A percentile compares a stretch with the other conserved stretches of the same genome.
Evolutionary conservation across 1,140 invertebrate genomes (phyloP).

Genomic region (Heterodera carotae): DNA sequence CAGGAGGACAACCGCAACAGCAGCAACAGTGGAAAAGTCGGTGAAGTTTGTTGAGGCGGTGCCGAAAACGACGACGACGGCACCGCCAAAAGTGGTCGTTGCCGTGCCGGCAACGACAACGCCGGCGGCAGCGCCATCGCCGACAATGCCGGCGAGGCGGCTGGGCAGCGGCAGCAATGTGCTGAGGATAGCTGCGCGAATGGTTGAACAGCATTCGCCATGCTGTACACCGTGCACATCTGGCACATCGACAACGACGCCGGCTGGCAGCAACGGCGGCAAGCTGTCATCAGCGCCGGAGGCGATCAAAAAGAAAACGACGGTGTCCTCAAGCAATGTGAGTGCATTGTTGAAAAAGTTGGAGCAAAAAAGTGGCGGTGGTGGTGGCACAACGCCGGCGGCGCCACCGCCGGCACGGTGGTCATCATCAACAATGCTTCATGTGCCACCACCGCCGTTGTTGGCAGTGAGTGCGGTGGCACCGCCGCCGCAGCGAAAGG

Average conservation of each 20-base stretch:
- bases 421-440: not conserved
- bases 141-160: not conserved
- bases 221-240: not conserved
- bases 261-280: not conserved
- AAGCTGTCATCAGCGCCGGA: not conserved
- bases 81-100: not conserved
- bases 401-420: not conserved
- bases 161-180: slow-evolving; percentile 7
- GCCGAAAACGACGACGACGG: not conserved
- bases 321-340: slow-evolving; percentile 15
- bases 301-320: not conserved
- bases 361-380: slow-evolving; percentile 15
- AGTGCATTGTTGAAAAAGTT: slow-evolving; percentile 33
- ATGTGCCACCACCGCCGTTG: not conserved
- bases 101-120: not conserved
- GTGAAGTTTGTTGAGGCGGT: not conserved
- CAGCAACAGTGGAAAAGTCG: not conserved
- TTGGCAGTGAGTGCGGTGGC: not conserved
- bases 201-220: not conserved
- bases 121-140: not conserved
- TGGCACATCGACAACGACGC: not conserved
- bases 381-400: slow-evolving; percentile 18
- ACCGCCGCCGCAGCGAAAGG: not conserved
- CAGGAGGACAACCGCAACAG: slow-evolving; percentile 12
- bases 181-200: slow-evolving; percentile 1